Base-by-base conservation (phyloP, 2,113 vertebrate genomes). In the Chinchilla lanigera region DNA sequence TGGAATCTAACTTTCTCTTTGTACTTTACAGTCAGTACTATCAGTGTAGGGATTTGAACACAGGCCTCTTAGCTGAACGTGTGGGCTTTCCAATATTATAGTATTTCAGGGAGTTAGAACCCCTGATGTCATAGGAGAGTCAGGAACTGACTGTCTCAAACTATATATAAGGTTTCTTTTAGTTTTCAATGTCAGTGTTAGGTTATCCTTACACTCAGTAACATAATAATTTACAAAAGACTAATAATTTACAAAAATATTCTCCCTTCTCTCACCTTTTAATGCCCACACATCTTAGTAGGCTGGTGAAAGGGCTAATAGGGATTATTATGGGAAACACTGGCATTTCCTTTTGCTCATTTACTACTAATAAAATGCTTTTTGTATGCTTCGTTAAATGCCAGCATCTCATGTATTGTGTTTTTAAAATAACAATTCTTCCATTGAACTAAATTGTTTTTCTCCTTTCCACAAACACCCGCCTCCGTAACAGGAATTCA, bases 341-440 rank as follows among this genome's bases (percentile, higher is more conserved):
- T 60, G 14, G 52, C 61, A 60, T 58, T 69, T 78, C 26, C 28
- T 67, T 93, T 85, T 84, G 52, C 50, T 92, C 44, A 35, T 89
- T 95, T 84, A n/a, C 80, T 89, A 38, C 6, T 90, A 77, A 93
- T 50, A 73, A 97, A 82, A 35, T 52, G 41, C 7, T 12, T 82
- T 93, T 94, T 52, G 67, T 61, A 65, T 81, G 54, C 35, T 41
- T 93, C 92, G 65, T 69, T 54, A 56, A 88, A 95, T 90, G 35
- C n/a, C 13, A 81, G 87, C 41, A 88, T 75, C 88, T 89, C 86
- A 86, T 50, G 16, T 41, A 26, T 33, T 71, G 33, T 63, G 63
- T 38, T 83, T 86, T n/a, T 30, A 77, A 93, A 96, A 89, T 63
- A 80, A 86, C 35, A 54, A 8, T 78, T 52, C 38, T 89, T 90